Evolutionary conservation across 2,888 invertebrate species (phyloP).

Genomic region (Mythimna lalbum): DNA sequence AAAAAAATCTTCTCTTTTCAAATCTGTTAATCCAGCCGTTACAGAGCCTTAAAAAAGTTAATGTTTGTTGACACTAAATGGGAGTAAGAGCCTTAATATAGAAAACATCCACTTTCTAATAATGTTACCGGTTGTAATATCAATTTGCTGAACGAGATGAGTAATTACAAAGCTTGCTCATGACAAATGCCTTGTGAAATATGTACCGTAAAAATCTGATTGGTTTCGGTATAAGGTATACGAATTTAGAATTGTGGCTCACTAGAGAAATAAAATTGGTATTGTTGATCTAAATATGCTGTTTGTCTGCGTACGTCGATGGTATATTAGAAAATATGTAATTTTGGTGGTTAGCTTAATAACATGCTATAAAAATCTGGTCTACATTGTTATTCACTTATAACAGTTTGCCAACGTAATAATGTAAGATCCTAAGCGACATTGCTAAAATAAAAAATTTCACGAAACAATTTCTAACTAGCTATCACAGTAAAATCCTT

Average conservation of each 20-base stretch:
- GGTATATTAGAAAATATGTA: conserved; percentile 19
- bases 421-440: background rate
- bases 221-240: conserved; percentile 75
- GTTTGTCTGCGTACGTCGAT: conserved; percentile 14
- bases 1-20: too few species aligned
- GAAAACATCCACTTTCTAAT: conserved; percentile 75
- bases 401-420: conserved; percentile 4
- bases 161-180: conserved; percentile 84
- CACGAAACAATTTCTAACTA: background rate
- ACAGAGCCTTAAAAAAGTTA: too few species aligned
- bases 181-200: conserved; percentile 88
- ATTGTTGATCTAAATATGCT: conserved; percentile 39
- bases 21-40: too few species aligned
- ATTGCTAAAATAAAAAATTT: background rate
- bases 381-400: background rate
- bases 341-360: conserved; percentile 10
- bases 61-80: too few species aligned
- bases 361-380: background rate
- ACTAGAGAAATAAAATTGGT: conserved; percentile 39
- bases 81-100: conserved; percentile 5
- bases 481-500: too few species aligned
- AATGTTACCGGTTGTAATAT: conserved; percentile 81
- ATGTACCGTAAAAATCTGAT: conserved; percentile 86
- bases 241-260: conserved; percentile 53
- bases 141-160: conserved; percentile 86